Percentiles rank a stretch among this genome's conserved stretches.
phyloP scores from a whole-genome alignment of 92 coral and sea anemone genomes.

The Micromussa lordhowensis region DNA sequence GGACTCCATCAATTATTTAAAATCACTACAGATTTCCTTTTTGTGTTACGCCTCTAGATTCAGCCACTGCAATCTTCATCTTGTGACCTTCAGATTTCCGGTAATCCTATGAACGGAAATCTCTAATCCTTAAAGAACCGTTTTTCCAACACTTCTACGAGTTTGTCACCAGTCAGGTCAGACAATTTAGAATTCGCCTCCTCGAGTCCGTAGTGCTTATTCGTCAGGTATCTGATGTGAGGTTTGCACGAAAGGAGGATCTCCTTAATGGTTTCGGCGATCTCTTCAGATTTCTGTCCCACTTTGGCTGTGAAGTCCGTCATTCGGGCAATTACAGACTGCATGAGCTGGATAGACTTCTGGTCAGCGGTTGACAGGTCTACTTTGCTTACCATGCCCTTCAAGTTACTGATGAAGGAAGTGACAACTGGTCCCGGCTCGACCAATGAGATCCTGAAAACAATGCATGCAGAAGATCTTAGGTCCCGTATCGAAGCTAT shows the following conservation, averaged over 20 bases:
- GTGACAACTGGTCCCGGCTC: slow-evolving; percentile 92
- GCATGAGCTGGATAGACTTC: slow-evolving; percentile 75
- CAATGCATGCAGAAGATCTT: not conserved
- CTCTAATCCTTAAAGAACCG: slow-evolving; percentile 55
- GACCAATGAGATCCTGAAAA: slow-evolving; percentile 75
- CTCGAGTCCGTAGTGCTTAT: slow-evolving; percentile 59
- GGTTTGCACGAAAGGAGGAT: slow-evolving; percentile 77
- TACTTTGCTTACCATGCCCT: slow-evolving; percentile 40
- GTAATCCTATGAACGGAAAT: not conserved
- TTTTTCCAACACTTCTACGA: slow-evolving; percentile 60
- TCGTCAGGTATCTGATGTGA: slow-evolving; percentile 86
- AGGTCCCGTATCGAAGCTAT: not conserved
- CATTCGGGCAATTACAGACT: slow-evolving; percentile 62
- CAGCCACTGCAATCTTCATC: too few species aligned
- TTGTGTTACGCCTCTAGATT: too few species aligned
- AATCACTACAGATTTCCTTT: too few species aligned
- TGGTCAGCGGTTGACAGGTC: slow-evolving; percentile 70
- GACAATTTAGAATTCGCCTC: slow-evolving; percentile 69
- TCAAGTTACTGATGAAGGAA: slow-evolving; percentile 52
- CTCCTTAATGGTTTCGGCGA: slow-evolving; percentile 73
- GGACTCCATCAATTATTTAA: too few species aligned
- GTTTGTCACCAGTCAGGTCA: slow-evolving; percentile 88
- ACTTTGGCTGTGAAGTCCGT: slow-evolving; percentile 58
- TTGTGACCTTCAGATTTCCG: too few species aligned
- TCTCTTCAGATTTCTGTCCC: slow-evolving; percentile 82